phyloP scores from a whole-genome alignment of 2,797 vertebrate genomes.

The Sebastes variabilis region DNA sequence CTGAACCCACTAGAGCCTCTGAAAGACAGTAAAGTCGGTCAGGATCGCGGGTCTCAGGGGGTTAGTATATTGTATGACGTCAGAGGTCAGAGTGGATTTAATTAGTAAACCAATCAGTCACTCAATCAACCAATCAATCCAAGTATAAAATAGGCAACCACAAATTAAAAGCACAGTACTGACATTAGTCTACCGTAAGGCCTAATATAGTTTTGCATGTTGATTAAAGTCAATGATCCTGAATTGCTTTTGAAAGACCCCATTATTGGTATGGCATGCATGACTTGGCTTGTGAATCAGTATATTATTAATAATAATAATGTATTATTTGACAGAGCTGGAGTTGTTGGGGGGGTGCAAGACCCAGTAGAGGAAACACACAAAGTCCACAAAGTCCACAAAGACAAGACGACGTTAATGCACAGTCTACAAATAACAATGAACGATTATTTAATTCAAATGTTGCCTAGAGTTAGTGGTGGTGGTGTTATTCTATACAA shows the following conservation, averaged over 20 bases:
- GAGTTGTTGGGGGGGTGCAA: conserved; percentile 35
- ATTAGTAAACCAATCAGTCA: background rate
- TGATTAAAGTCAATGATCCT: conserved; percentile 34
- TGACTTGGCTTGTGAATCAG: conserved; percentile 46
- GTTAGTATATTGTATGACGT: too few species aligned
- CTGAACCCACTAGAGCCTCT: too few species aligned
- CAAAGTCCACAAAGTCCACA: background rate
- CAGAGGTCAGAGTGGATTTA: background rate
- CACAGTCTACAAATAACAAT: background rate
- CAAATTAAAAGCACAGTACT: background rate
- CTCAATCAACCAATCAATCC: background rate
- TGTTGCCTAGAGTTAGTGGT: background rate
- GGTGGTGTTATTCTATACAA: background rate
- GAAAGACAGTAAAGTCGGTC: too few species aligned
- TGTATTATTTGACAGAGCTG: background rate
- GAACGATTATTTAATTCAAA: background rate
- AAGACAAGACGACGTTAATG: conserved; percentile 27
- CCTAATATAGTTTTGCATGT: background rate
- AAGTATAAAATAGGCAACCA: background rate
- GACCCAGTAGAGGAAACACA: conserved; percentile 61
- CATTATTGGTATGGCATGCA: conserved; percentile 20
- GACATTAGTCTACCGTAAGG: background rate
- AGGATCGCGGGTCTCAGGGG: too few species aligned
- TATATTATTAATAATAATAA: background rate
- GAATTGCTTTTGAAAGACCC: conserved; percentile 63